These are phyloP conservation scores for Pollenia amentaria DNA, from an alignment of 2,888 invertebrate species.

Conservation along the genomic window DNA sequence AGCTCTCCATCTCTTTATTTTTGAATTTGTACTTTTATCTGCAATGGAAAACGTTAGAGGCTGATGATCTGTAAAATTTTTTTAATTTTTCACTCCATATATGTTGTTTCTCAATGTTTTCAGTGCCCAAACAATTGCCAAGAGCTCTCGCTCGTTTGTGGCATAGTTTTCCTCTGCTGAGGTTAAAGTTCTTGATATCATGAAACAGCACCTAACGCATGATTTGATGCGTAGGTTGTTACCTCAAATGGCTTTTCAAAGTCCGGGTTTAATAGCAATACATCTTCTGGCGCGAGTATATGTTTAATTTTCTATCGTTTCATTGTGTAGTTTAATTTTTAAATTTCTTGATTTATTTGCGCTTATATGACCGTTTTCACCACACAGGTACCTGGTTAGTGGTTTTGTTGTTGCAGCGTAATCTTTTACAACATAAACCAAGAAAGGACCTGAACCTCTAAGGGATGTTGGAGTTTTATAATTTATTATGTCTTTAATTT, in stretches of 20 bases:
- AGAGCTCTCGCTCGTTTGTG: constrained; percentile 28
- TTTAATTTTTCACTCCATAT: neutral
- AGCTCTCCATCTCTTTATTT: constrained; percentile 4
- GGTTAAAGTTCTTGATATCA: constrained; percentile 23
- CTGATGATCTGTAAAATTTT: constrained; percentile 24
- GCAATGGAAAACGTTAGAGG: constrained; percentile 27
- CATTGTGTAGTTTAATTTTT: neutral
- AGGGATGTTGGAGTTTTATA: too few species aligned
- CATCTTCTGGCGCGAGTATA: neutral
- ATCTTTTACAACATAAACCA: neutral
- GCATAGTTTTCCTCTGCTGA: constrained; percentile 20
- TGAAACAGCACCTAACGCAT: constrained; percentile 5
- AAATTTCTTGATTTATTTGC: neutral
- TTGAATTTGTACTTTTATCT: constrained; percentile 11
- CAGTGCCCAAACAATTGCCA: too few species aligned
- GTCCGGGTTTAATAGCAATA: neutral
- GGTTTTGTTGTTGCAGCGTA: too few species aligned
- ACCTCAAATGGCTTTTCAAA: constrained; percentile 10
- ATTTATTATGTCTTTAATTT: too few species aligned
- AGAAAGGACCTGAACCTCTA: too few species aligned
- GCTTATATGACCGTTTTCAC: too few species aligned
- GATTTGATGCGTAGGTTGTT: constrained; percentile 6
- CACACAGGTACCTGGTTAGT: neutral
- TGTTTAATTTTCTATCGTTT: neutral
- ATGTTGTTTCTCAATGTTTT: too few species aligned